Evolutionary conservation across 2,888 invertebrate genomes (phyloP).

Genomic region (Limenitis camilla): DNA sequence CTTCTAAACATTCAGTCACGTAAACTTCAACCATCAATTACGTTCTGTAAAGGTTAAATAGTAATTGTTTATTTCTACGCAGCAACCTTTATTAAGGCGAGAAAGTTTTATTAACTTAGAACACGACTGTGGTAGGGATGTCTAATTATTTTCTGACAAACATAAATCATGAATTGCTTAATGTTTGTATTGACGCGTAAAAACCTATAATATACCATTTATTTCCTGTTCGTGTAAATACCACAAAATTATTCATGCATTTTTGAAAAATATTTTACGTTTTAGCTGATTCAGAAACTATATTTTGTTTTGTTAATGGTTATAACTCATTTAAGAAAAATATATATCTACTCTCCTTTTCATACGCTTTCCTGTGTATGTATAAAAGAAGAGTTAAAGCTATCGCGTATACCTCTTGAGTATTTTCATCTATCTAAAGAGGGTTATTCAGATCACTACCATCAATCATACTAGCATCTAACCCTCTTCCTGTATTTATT

Average conservation of each 20-base stretch:
- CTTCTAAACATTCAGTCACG: slow-evolving; percentile 6
- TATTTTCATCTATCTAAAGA: slow-evolving; percentile 4
- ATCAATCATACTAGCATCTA: slow-evolving; percentile 14
- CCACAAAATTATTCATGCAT: no score
- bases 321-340: no score
- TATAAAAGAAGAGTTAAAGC: no score
- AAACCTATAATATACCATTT: no score
- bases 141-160: neutral
- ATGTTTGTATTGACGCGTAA: neutral
- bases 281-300: no score
- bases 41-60: slow-evolving; percentile 1
- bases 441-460: slow-evolving; percentile 9
- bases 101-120: slow-evolving; percentile 7
- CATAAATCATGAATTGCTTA: neutral
- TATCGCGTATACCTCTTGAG: no score
- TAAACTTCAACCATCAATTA: slow-evolving; percentile 2
- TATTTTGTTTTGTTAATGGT: no score
- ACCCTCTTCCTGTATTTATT: slow-evolving; percentile 27
- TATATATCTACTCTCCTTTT: no score
- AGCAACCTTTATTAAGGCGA: slow-evolving; percentile 7
- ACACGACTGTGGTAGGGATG: neutral
- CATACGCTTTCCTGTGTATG: no score
- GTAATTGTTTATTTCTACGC: slow-evolving; percentile 1
- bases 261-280: no score
- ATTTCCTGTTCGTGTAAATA: no score